A percentile compares a stretch with the other conserved stretches of the same genome.
Conservation (phyloP, 2,797 vertebrate species). For the Eutrigla gurnardus region DNA sequence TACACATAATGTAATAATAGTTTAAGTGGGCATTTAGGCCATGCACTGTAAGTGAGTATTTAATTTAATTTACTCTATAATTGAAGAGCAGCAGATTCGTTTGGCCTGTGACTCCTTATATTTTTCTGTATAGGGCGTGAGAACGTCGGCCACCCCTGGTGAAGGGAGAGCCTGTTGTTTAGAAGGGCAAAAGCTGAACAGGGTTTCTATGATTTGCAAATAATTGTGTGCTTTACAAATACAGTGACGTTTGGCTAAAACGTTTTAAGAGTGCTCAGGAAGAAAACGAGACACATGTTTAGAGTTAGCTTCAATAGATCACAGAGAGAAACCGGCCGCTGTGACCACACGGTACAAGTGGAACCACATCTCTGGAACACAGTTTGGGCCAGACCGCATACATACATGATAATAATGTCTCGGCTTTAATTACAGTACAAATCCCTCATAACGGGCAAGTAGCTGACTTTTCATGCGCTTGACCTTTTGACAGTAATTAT, state of each 20-base stretch:
- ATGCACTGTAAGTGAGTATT: too few relatives aligned
- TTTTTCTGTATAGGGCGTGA: background rate
- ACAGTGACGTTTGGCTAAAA: background rate
- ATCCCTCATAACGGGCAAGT: constrained; percentile 2
- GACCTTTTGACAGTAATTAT: constrained; percentile 21
- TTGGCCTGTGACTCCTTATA: background rate
- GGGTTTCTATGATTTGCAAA: background rate
- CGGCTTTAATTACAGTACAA: constrained; percentile 20
- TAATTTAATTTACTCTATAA: too few relatives aligned
- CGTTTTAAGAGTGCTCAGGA: constrained; percentile 12
- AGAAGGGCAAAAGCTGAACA: accelerated
- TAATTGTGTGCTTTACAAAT: constrained; percentile 5
- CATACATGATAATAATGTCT: constrained; percentile 35
- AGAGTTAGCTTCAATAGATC: constrained; percentile 39
- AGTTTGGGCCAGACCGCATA: constrained; percentile 21
- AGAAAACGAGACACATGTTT: constrained; percentile 37
- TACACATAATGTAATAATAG: too few relatives aligned
- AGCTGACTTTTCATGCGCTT: constrained; percentile 16
- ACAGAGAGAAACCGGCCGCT: constrained; percentile 25
- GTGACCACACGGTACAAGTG: constrained; percentile 23
- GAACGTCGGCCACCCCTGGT: too few relatives aligned
- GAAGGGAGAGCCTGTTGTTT: background rate
- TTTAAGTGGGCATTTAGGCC: too few relatives aligned
- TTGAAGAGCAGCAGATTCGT: background rate
- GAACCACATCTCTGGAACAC: constrained; percentile 38